Conservation (phyloP, 2,888 invertebrate genomes). For the Eubasilissa splendida region DNA sequence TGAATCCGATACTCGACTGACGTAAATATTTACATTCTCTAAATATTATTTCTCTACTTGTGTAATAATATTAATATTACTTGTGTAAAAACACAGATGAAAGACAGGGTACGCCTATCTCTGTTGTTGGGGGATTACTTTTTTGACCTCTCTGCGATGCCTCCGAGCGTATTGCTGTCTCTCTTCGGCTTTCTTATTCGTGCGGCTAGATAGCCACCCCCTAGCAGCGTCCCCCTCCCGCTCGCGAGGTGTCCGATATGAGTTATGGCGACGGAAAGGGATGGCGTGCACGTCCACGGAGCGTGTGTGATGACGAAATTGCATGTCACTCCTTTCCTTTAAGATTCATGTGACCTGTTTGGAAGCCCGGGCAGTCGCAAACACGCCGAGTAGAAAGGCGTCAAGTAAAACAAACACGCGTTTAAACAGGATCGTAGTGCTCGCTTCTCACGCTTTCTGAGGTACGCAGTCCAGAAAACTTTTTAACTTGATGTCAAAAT, state of each 20-base stretch:
- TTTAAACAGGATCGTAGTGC: background rate
- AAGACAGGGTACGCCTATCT: slow-evolving; percentile 39
- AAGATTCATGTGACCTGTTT: slow-evolving; percentile 59
- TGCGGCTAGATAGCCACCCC: slow-evolving; percentile 38
- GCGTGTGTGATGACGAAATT: slow-evolving; percentile 68
- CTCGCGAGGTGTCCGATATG: slow-evolving; percentile 64
- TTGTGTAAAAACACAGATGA: slow-evolving; percentile 19
- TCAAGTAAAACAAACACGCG: background rate
- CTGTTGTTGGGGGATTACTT: slow-evolving; percentile 40
- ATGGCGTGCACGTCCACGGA: slow-evolving; percentile 63
- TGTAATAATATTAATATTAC: too few species aligned
- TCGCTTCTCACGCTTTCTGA: background rate
- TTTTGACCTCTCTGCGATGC: slow-evolving; percentile 46
- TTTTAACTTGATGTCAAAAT: background rate
- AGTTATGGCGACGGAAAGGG: slow-evolving; percentile 67
- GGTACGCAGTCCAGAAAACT: background rate
- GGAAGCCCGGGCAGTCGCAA: slow-evolving; percentile 45
- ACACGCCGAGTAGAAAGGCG: background rate
- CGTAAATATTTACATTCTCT: background rate
- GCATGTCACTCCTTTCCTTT: slow-evolving; percentile 63
- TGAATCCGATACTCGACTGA: background rate
- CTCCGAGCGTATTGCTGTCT: slow-evolving; percentile 34
- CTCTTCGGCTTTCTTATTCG: slow-evolving; percentile 38
- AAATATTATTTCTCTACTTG: slow-evolving; percentile 19
- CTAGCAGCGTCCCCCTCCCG: slow-evolving; percentile 51